phyloP scores from a whole-genome alignment of 2,113 vertebrate genomes.

The Neolamprologus sp. region DNA sequence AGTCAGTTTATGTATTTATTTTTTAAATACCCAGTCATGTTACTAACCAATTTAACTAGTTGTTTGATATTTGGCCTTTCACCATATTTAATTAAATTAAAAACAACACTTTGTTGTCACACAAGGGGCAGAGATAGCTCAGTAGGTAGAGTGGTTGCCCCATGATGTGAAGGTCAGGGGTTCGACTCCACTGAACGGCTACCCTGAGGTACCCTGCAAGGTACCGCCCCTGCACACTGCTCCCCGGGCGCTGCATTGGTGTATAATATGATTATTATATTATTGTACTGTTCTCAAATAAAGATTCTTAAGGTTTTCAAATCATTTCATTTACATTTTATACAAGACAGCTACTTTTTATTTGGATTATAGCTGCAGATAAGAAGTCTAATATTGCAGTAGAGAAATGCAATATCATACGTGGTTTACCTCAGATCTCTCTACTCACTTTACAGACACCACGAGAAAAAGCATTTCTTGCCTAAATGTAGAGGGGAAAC shows the following conservation, averaged over 20 bases:
- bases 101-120: background rate
- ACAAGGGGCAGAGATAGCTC: background rate
- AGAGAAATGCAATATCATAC: background rate
- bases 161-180: background rate
- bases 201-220: background rate
- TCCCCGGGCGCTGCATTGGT: background rate
- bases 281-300: background rate
- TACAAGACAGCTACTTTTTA: background rate
- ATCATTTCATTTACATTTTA: background rate
- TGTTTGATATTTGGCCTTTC: background rate
- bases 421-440: background rate
- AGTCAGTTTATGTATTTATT: background rate
- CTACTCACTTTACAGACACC: background rate
- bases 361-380: background rate
- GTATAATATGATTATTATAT: background rate
- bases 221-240: background rate
- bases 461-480: background rate
- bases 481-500: background rate
- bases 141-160: background rate
- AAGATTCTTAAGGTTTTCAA: background rate
- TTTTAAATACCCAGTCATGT: background rate
- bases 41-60: background rate
- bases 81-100: background rate
- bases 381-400: background rate
- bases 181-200: background rate